Evolutionary conservation across 2,888 invertebrate species (phyloP), one percentile per base, ranked within the genome.

Genomic region (Dione juno): DNA sequence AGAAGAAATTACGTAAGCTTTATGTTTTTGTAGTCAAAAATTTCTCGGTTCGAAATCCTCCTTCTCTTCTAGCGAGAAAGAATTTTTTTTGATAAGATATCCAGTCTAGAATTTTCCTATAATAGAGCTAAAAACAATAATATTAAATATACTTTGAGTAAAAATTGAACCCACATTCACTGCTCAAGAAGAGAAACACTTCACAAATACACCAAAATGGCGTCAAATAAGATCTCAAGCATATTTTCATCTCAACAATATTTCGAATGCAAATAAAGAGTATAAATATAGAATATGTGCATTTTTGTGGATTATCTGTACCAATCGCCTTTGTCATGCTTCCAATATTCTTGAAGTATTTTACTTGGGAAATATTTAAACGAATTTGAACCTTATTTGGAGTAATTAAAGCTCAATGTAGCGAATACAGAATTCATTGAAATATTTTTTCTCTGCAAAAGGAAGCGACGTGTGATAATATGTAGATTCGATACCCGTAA

Each of bases 391-490:
- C 45, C 28, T 61, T 61, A 11, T 11, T n/a, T 61, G 5, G n/a
- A 2, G 3, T 1, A 61, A 5, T 28, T 61, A 45, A 45, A 16
- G 61, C 16, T 61, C 11, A 35, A 35, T 45, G 8, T 45, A 35
- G n/a, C 1, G n/a, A 28, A 45, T 35, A n/a, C 45, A 35, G 11
- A n/a, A n/a, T n/a, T 45, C 45, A 0, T n/a, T 35, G 11, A 14
- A 45, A 45, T 16, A 45, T 45, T 81, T 80, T 79, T 79, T 75
- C 76, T 76, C 79, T 80, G 78, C 77, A 79, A 79, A 77, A 74
- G 80, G 85, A 87, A 88, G 87, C 82, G 82, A 82, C 84, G 86
- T 86, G 82, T 86, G 84, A 88, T 28, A 28, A 28, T 88, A 88
- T 88, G 88, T 84, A 87, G 85, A 88, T 88, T 82, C 61, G 61